Percentiles rank a stretch among this genome's conserved stretches.
Conservation (phyloP, 2,888 invertebrate species). For the Idaea biselata region DNA sequence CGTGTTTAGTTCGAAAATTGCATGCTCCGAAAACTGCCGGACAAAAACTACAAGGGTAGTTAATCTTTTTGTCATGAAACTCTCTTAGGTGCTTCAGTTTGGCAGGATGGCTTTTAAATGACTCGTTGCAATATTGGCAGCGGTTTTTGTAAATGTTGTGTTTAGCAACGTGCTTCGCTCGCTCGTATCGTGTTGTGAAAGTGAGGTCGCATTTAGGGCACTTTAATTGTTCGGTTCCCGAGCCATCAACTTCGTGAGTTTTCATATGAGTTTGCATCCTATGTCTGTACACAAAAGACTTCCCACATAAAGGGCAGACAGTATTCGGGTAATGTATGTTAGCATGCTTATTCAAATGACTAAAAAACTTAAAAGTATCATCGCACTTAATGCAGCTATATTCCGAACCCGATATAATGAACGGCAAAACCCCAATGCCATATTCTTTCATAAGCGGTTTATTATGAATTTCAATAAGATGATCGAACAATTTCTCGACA, state of each 20-base stretch:
- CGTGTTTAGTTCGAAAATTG: constrained; percentile 68
- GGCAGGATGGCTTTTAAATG: constrained; percentile 57
- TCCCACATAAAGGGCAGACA: constrained; percentile 67
- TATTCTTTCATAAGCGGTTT: constrained; percentile 47
- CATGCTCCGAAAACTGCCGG: constrained; percentile 65
- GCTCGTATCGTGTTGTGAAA: constrained; percentile 45
- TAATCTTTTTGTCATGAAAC: constrained; percentile 66
- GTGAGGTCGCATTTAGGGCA: constrained; percentile 57
- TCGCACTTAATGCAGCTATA: constrained; percentile 56
- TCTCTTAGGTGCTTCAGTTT: constrained; percentile 37
- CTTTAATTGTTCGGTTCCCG: constrained; percentile 35
- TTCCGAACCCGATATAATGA: constrained; percentile 44
- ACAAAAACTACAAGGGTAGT: constrained; percentile 68
- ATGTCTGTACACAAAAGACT: constrained; percentile 35
- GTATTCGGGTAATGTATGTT: constrained; percentile 66
- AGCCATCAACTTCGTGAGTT: constrained; percentile 12
- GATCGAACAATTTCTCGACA: constrained; percentile 51
- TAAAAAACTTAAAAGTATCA: constrained; percentile 55
- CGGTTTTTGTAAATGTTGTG: constrained; percentile 46
- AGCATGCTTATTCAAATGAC: constrained; percentile 62
- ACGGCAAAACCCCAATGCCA: constrained; percentile 60
- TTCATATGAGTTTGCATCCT: constrained; percentile 20
- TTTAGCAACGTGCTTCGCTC: constrained; percentile 49
- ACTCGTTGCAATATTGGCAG: constrained; percentile 52
- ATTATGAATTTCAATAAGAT: constrained; percentile 50